A percentile compares a stretch with the other conserved stretches of the same genome.
Evolutionary conservation across 2,888 invertebrate genomes (phyloP).

Genomic region (Drosophila mulleri): DNA sequence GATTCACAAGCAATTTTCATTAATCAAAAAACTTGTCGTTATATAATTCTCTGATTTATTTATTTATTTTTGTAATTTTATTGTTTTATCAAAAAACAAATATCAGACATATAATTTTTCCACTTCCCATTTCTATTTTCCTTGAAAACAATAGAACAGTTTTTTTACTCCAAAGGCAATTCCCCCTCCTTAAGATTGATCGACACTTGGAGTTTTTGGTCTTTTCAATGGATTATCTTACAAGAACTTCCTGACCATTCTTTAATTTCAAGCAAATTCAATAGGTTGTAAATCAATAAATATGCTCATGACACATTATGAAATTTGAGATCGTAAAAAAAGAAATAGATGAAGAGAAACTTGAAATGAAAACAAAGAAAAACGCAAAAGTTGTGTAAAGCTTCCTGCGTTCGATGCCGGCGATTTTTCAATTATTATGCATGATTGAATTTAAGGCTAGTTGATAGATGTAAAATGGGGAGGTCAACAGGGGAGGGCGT

Average conservation of each 20-base stretch:
- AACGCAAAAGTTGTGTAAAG: constrained; percentile 18
- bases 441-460: constrained; percentile 71
- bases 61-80: too few species aligned
- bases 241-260: constrained; percentile 20
- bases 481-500: constrained; percentile 7
- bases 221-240: constrained; percentile 34
- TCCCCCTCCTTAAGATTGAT: not conserved
- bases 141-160: not conserved
- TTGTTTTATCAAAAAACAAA: too few species aligned
- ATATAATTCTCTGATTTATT: too few species aligned
- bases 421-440: constrained; percentile 81
- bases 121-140: not conserved
- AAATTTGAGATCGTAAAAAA: constrained; percentile 43
- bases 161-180: not conserved
- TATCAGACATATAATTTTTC: not conserved
- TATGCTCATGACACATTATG: constrained; percentile 55
- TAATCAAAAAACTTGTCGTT: too few species aligned
- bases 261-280: constrained; percentile 10
- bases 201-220: not conserved
- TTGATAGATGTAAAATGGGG: constrained; percentile 22
- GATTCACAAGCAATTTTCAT: too few species aligned
- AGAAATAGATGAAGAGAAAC: not conserved
- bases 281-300: constrained; percentile 48
- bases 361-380: constrained; percentile 2
- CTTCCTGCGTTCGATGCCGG: constrained; percentile 19